Base-by-base conservation (phyloP, 2,113 vertebrate species). In the Megaptera novaeangliae region DNA sequence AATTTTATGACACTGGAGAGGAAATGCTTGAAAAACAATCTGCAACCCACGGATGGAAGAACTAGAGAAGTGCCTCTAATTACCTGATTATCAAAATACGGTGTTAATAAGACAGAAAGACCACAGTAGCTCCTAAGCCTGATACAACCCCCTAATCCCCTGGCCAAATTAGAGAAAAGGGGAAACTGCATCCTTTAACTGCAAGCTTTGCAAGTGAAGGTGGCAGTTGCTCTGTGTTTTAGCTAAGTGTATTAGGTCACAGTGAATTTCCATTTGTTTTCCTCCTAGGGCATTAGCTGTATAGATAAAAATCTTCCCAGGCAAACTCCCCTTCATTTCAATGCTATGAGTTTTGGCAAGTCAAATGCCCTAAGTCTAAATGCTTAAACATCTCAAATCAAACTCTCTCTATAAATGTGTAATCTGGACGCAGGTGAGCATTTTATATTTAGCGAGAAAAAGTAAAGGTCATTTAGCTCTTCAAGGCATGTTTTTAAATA, bases 381-480 rank as follows among this genome's bases (percentile, higher is more conserved):
- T 20, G 55, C 63, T 75, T 71, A 52, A 89, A 59, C 13, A 69
- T 49, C 46, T n/a, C 21, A 27, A 75, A 21, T 66, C 93, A 78
- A 89, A 92, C 59, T 68, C 59, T 74, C 66, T 41, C 44, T 5
- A 69, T 82, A 95, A 81, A 84, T 20, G 23, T 92, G n/a, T 85
- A 96, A 88, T 98, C 82, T 85, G 84, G 91, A 44, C n/a, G 36
- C 98, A 13, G 8, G 91, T 98, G 98, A 98, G 88, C 80, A 36
- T 95, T 96, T 98, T 91, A 96, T 93, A 97, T 97, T 97, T 93
- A 98, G 81, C n/a, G 6, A 93, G 94, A 97, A 97, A 98, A 95
- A 61, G 20, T 96, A 98, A 98, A 99, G 97, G 98, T 98, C 98
- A 98, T 95, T 95, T 97, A 94, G 96, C 92, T 98, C 97, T 98